Conservation (phyloP, 2,888 invertebrate genomes). For the Melitaea athalia region DNA sequence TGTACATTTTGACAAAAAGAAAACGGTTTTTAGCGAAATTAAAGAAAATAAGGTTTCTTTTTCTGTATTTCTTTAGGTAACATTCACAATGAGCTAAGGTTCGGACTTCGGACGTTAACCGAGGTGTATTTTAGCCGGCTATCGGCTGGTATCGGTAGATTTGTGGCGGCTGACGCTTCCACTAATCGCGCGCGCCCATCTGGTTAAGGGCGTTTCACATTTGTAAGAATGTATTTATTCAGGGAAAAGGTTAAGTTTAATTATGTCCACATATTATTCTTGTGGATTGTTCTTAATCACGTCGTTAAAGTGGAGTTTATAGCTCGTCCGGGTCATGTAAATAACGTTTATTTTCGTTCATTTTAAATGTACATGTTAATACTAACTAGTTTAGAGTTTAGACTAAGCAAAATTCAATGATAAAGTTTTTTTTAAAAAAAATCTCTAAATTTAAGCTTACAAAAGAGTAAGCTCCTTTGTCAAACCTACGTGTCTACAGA, state of each 20-base stretch:
- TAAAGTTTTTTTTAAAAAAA: too few species aligned
- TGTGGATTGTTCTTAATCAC: neutral
- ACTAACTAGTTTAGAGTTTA: neutral
- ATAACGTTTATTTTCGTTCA: neutral
- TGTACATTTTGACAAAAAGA: neutral
- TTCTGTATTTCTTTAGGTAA: neutral
- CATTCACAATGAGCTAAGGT: conserved; percentile 19
- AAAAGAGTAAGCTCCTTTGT: too few species aligned
- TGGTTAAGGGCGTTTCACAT: conserved; percentile 26
- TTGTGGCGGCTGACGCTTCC: conserved; percentile 23
- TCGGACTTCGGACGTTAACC: neutral
- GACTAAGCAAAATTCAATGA: neutral
- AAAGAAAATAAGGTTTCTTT: neutral
- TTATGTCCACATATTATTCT: conserved; percentile 4
- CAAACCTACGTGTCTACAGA: too few species aligned
- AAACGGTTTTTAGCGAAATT: neutral
- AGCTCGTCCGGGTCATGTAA: neutral
- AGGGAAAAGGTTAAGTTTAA: conserved; percentile 1
- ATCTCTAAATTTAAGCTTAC: too few species aligned
- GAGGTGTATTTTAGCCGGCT: conserved; percentile 26
- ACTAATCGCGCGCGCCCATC: conserved; percentile 35
- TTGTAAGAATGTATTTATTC: conserved; percentile 3
- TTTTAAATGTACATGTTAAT: neutral
- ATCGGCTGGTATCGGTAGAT: conserved; percentile 33
- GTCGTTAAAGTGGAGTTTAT: neutral